phyloP scores from a whole-genome alignment of 2,113 vertebrate genomes.

The Kobus ellipsiprymnus region DNA sequence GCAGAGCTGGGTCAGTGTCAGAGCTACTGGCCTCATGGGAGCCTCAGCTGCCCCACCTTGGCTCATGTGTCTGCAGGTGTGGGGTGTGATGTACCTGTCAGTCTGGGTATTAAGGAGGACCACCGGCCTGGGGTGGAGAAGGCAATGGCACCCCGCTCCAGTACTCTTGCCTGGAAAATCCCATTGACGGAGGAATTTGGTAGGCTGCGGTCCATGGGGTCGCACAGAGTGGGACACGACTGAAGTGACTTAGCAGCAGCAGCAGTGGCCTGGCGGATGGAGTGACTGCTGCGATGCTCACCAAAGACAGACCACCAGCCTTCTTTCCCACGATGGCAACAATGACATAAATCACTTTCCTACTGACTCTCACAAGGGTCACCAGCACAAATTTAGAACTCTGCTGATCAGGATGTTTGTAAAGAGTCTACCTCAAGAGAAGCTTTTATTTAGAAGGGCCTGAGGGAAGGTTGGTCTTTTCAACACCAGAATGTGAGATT shows the following conservation, averaged over 20 bases:
- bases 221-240: too few species aligned
- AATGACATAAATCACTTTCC: background rate
- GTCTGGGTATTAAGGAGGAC: rapidly evolving
- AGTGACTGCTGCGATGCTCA: rapidly evolving
- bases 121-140: too few species aligned
- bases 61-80: background rate
- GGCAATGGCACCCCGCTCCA: too few species aligned
- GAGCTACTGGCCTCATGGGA: too few species aligned
- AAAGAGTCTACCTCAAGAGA: background rate
- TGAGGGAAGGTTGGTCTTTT: background rate
- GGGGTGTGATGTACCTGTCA: rapidly evolving
- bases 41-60: background rate
- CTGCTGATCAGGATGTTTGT: background rate
- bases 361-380: background rate
- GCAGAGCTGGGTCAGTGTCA: background rate
- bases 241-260: too few species aligned
- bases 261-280: background rate
- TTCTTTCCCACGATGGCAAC: background rate
- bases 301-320: too few species aligned
- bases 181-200: rapidly evolving
- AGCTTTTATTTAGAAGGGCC: background rate
- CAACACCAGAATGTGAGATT: background rate
- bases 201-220: too few species aligned
- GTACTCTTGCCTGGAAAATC: too few species aligned
- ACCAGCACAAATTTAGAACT: background rate